A percentile compares a stretch with the other conserved stretches of the same genome.
Evolutionary conservation across 2,888 invertebrate genomes (phyloP).

Genomic region (Synergus itoensis): DNA sequence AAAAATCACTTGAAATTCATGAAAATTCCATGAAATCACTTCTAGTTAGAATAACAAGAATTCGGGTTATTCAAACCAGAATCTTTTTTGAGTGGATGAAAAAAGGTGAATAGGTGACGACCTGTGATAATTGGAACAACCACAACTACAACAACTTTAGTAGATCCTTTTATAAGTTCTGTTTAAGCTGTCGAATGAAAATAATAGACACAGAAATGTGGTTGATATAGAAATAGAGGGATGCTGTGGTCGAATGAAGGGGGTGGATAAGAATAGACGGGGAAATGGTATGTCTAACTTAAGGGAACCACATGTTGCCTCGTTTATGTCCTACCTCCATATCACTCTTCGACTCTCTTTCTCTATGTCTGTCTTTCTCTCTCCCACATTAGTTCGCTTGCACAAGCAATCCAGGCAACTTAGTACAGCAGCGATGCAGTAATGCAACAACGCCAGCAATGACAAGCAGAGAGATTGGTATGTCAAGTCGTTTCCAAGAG

Average conservation of each 20-base stretch:
- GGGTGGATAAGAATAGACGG: neutral
- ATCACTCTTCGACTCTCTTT: conserved; percentile 48
- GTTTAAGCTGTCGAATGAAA: neutral
- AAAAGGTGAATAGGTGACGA: no score
- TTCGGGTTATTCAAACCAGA: no score
- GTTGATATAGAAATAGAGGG: neutral
- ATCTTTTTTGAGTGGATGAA: no score
- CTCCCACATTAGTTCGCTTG: conserved; percentile 45
- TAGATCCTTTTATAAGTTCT: neutral
- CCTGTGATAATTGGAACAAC: no score
- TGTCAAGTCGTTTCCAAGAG: conserved; percentile 54
- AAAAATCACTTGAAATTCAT: no score
- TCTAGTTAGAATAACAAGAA: no score
- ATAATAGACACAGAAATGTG: neutral
- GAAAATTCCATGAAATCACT: no score
- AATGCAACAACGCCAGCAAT: conserved; percentile 47
- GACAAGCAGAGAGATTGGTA: conserved; percentile 61
- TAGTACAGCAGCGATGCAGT: conserved; percentile 39
- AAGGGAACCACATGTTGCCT: conserved; percentile 69
- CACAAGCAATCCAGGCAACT: conserved; percentile 25
- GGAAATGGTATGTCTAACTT: conserved; percentile 57
- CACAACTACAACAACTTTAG: neutral
- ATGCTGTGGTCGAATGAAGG: neutral
- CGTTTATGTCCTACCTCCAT: conserved; percentile 48
- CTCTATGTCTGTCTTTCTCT: conserved; percentile 35